Base-by-base conservation (phyloP, 2,797 vertebrate species). In the Diceros bicornis region DNA sequence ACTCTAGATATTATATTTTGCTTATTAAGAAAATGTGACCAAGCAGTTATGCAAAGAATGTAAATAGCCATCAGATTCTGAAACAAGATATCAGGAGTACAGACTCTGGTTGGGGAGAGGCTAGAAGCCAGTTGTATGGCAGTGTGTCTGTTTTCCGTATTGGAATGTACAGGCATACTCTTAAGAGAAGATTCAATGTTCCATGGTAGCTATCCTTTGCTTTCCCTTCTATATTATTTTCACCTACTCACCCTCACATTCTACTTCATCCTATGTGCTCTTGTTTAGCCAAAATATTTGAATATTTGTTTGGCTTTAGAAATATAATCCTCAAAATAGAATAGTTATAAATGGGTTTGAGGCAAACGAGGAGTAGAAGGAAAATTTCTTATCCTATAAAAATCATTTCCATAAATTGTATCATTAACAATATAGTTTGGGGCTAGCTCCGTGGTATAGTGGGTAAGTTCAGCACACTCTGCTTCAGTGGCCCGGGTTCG, bases 281-380 rank as follows among this genome's bases (percentile, higher is more conserved):
- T 37, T 85, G 7, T 47, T 81, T 44, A 83, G 23, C 11, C 37
- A 94, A 83, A 79, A 77, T 64, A 6, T 55, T 66, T 61, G 9
- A 89, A 74, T 64, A 78, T 69, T 37, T 96, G 37, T 66, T 89
- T 84, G n/a, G 0, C 7, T 86, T 94, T 75, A 52, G 44, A 89
- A 91, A 96, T 12, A 64, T 6, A 72, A 50, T 62, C 10, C 10
- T 77, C 34, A 87, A 86, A 91, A 74, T 77, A 55, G 77, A 96
- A 87, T 14, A 77, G 2, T 41, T 79, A 44, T 68, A 62, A 86
- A 62, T 89, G 18, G 18, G 7, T 37, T 77, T 44, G 34, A 94
- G 29, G 4, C 6, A 71, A 71, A 74, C 2, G 27, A 57, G 32
- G 9, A 62, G 1, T 47, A 47, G 61, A 78, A 79, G 6, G 13